Base-by-base conservation (phyloP, 2,888 invertebrate species). In the Aleiodes testaceus region DNA sequence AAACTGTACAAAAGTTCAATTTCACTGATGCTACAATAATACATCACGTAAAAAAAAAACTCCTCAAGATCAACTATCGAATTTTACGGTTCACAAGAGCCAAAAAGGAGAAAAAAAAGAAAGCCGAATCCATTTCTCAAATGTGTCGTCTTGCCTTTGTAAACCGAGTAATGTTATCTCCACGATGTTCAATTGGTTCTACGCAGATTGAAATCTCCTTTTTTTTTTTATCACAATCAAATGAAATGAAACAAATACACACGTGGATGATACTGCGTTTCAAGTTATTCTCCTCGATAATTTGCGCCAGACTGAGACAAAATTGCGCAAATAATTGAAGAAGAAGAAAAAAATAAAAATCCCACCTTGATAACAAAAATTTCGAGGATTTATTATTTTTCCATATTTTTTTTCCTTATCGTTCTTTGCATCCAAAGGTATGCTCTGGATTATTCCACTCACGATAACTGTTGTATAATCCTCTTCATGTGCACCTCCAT, bases 31-130 rank as follows among this genome's bases (percentile, higher is more conserved):
- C 36, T 36, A 36, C 36, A 36, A 36, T 7, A 6, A 6, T 9
- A 9, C 36, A 26, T 55, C n/a, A 30, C 14, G 22, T 14, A 26
- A 55, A 36, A n/a, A 36, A 36, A 55, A 14, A 4, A 36, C 2
- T 36, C 36, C 16, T 55, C 55, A 55, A 55, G 30, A 55, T 55
- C 55, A 55, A 55, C 55, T 55, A 55, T 55, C 30, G 16, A 55
- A 55, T 55, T 55, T 55, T 7, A 55, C n/a, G 14, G 14, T 18
- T 30, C 14, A 36, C 36, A 11, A 36, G 9, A 36, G 36, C 0
- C n/a, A 26, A 26, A 5, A 26, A 3, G 26, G 5, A 26, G 5
- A 26, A 26, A 22, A 22, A 22, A 14, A 30, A 36, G 6, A 16
- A 36, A 36, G 36, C 4, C 14, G 16, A 26, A 26, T 26, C 7